phyloP scores from a whole-genome alignment of 2,888 invertebrate species.

The Agrotis exclamationis region DNA sequence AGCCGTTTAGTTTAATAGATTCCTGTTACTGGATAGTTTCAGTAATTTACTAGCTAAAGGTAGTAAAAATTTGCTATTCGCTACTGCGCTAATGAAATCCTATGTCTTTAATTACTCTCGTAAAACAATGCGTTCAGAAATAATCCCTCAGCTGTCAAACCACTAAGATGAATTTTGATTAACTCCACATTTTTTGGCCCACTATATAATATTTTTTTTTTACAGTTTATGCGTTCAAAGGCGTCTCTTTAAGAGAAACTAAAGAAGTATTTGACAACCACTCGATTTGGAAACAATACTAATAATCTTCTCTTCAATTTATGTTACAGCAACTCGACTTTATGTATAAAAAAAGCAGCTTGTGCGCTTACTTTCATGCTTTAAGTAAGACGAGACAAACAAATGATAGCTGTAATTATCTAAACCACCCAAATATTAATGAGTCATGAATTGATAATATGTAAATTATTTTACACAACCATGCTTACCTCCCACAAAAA shows the following conservation, averaged over 20 bases:
- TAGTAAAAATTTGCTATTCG: constrained; percentile 4
- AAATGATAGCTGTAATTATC: constrained; percentile 2
- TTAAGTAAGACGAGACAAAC: background rate
- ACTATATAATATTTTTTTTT: too few relatives aligned
- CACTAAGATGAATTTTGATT: too few relatives aligned
- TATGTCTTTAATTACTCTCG: background rate
- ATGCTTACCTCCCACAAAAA: constrained; percentile 38
- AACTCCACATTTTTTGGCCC: too few relatives aligned
- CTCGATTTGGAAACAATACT: background rate
- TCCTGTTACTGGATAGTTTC: constrained; percentile 14
- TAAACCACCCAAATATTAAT: constrained; percentile 17
- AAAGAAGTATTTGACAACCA: background rate
- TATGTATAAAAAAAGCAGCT: too few relatives aligned
- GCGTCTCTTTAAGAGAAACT: too few relatives aligned
- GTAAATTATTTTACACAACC: constrained; percentile 4
- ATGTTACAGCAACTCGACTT: background rate
- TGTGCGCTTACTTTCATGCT: too few relatives aligned
- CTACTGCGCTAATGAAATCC: background rate
- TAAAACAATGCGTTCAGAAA: too few relatives aligned
- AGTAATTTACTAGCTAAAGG: constrained; percentile 17
- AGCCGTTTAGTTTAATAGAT: constrained; percentile 18
- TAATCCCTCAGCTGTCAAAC: too few relatives aligned
- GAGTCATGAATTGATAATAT: constrained; percentile 1
- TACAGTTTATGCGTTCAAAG: too few relatives aligned
- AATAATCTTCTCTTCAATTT: background rate